Evolutionary conservation across 2,113 vertebrate species (phyloP), one percentile per base, ranked within the genome.

Genomic region (Channa maculata): DNA sequence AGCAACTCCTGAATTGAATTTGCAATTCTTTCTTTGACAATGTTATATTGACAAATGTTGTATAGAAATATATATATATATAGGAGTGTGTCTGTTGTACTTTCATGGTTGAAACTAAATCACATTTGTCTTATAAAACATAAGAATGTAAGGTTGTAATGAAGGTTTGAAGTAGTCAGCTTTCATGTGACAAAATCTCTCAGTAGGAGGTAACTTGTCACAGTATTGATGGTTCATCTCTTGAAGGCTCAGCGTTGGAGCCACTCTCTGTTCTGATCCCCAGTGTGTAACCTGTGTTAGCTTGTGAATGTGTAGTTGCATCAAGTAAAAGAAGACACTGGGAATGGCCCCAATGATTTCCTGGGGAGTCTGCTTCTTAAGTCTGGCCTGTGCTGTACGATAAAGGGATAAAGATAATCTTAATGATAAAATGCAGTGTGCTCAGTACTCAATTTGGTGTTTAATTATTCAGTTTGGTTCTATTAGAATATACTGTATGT

Each of bases 101-200:
- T 77, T 63, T 60, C 57, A 79, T 9, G n/a, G 59, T 53, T 52
- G 11, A 69, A 43, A 46, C 33, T 8, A 43, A 37, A 46, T 14
- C 43, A 13, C 36, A 63, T 75, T 71, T 66, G 43, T 79, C 36
- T 34, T 7, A 36, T 52, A 39, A 14, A 71, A 74, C 44, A 24
- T 11, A 69, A 72, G 39, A 62, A 43, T 58, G 52, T 69, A 63
- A 67, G 62, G 44, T 34, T 71, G 46, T 64, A 71, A 82, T 68
- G 71, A 65, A 60, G 43, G 55, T 63, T 49, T 71, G 79, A 69
- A 83, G 80, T 71, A 67, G 79, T 34, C 67, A 69, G 78, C 72
- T 77, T 84, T 59, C 53, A 49, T 59, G 58, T 8, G 13, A 50
- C 69, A 60, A n/a, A 75, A 46, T 81, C 38, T 69, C 54, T 64